Evolutionary conservation across 2,113 vertebrate species (phyloP), one percentile per base, ranked within the genome.

Genomic region (Cheilinus undulatus): DNA sequence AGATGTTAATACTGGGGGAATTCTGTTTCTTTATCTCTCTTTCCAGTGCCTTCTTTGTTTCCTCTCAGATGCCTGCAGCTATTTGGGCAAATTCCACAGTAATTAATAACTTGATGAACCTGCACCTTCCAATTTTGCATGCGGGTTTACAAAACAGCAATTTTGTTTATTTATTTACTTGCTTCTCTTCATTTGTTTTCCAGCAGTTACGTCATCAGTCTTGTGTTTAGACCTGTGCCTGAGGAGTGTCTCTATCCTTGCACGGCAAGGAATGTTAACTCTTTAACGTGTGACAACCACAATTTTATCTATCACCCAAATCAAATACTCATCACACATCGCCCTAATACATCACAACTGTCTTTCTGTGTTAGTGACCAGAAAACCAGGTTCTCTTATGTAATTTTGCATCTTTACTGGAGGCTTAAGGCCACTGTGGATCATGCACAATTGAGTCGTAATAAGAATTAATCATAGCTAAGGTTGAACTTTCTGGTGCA

Each of bases 1-100:
- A 89, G 85, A 83, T 87, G 73, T 83, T 80, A 74, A 78, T 50
- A 70, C 79, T 57, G 64, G 65, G 66, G 69, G 75, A 46, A 76
- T 68, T 76, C 76, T 80, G 61, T 72, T 43, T 56, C 40, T 69
- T 51, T 43, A 48, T 74, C 56, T 68, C 15, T 75, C 32, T 63
- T 40, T 76, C 63, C 40, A 20, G 26, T 74, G 59, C 60, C 45
- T 38, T 50, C 71, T 84, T 65, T 75, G 69, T 80, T 69, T 72
- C 69, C 46, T 84, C 46, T 56, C 11, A 50, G 50, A 48, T 51
- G 68, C 26, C 54, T 58, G 59, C 58, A 77, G 57, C 36, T 46
- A 24, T 23, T 1, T 51, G 60, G 61, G 54, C 23, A 73, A 11
- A 40, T 43, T 58, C 45, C 64, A 38, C 62, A 34, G 27, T 54